Percentiles rank a stretch among this genome's conserved stretches.
These are phyloP conservation scores for Panagrolaimus sp. DNA, from an alignment of 1,140 invertebrate species.

Conservation along the genomic window DNA sequence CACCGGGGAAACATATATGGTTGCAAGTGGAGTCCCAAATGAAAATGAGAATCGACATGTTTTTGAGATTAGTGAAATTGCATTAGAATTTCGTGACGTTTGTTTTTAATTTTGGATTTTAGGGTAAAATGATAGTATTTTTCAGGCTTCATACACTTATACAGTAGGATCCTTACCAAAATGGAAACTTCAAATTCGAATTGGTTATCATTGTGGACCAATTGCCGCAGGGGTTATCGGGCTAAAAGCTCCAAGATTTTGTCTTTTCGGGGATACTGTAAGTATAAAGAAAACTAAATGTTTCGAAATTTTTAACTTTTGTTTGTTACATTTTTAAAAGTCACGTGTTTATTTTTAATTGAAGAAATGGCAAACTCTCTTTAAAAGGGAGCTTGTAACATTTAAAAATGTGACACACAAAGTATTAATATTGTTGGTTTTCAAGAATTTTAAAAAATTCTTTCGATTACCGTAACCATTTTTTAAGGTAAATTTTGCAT, in stretches of 20 bases:
- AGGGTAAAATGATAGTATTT: constrained; percentile 60
- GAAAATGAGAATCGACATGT: constrained; percentile 70
- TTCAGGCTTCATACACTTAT: constrained; percentile 40
- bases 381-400: no score
- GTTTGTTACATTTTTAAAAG: no score
- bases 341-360: no score
- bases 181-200: constrained; percentile 54
- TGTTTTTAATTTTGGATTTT: constrained; percentile 44
- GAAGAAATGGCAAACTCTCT: no score
- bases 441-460: no score
- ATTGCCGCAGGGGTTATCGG: constrained; percentile 65
- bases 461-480: background rate
- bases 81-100: constrained; percentile 59
- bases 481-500: constrained; percentile 56
- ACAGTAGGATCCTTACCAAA: constrained; percentile 40
- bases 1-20: constrained; percentile 72
- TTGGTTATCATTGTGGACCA: constrained; percentile 61
- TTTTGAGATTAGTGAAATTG: constrained; percentile 64
- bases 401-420: no score
- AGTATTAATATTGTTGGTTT: no score
- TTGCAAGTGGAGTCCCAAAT: constrained; percentile 75
- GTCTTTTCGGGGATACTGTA: constrained; percentile 78
- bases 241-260: constrained; percentile 63
- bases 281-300: constrained; percentile 77
- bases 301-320: constrained; percentile 64